phyloP scores from a whole-genome alignment of 1,140 invertebrate species.

The Drosophila busckii region DNA sequence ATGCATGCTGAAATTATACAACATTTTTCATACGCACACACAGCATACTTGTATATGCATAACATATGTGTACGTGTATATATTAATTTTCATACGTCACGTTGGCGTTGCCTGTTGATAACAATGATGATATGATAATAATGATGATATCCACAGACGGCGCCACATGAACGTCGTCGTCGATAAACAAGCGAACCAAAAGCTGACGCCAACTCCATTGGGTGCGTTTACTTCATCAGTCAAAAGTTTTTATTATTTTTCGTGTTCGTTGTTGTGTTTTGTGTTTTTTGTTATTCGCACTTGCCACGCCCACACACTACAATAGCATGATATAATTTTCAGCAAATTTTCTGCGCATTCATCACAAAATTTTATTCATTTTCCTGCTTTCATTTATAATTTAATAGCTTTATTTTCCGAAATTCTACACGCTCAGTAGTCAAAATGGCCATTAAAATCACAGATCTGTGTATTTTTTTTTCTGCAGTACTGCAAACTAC shows the following conservation, averaged over 20 bases:
- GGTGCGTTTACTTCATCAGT: conserved; percentile 23
- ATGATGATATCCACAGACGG: conserved; percentile 5
- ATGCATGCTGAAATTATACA: conserved; percentile 37
- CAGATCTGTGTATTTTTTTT: conserved; percentile 6
- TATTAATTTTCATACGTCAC: conserved; percentile 56
- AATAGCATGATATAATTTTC: conserved; percentile 18
- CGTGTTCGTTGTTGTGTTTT: not conserved
- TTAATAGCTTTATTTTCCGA: conserved; percentile 17
- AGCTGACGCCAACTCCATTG: conserved; percentile 26
- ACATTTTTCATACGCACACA: conserved; percentile 2
- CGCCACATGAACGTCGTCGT: not conserved
- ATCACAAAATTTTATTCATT: conserved; percentile 24
- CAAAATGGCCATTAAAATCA: not conserved
- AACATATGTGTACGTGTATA: conserved; percentile 15
- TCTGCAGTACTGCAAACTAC: not conserved
- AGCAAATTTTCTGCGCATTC: conserved; percentile 42
- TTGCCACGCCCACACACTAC: conserved; percentile 4
- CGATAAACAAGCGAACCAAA: conserved; percentile 12
- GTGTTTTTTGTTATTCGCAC: too few species aligned
- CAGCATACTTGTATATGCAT: conserved; percentile 7
- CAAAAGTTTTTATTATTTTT: conserved; percentile 18
- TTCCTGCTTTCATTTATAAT: conserved; percentile 16
- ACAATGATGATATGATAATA: conserved; percentile 29
- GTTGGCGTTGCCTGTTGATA: conserved; percentile 44
- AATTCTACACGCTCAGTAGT: not conserved